Base-by-base conservation (phyloP, 2,797 vertebrate genomes). In the Sylvia borin region DNA sequence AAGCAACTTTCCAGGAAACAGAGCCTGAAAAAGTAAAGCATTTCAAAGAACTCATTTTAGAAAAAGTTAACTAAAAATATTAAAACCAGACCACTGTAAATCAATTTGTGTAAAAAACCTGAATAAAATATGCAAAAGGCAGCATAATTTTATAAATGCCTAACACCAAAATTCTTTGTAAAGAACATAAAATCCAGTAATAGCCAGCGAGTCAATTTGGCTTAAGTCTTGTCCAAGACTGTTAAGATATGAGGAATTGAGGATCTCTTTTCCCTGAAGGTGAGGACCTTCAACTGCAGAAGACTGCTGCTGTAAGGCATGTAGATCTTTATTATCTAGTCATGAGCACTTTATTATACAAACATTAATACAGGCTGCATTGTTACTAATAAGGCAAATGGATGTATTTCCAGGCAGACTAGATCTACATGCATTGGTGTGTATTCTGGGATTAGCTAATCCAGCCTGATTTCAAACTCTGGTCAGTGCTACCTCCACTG, bases 401-500 rank as follows among this genome's bases (percentile, higher is more conserved):
- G 21, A 21, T 43, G 9, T 34, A 38, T 77, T 95, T 40, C 43
- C 48, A 74, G 68, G n/a, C 22, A 70, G 36, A 50, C 29, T 45
- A 38, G 32, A 67, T 53, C n/a, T 40, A 7, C 0, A 2, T 36
- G 51, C 25, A 7, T 40, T 25, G 24, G 13, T 16, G 5, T 54
- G 9, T 55, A 13, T 85, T 67, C 45, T 64, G 38, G 32, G 22
- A 48, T 73, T 36, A 73, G 43, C 19, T 70, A 64, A 90, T 48
- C 20, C 40, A 83, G 4, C 24, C 53, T 76, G 36, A 50, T 80
- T 68, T 88, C 2, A 6, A 10, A 19, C 29, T 78, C 45, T 50
- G 9, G 5, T 65, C 45, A 45, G 16, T 71, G 25, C 60, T 60
- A 16, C 18, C 25, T 82, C 17, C 13, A 48, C 5, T 0, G 0